Conservation (phyloP, 2,797 vertebrate genomes). For the Falco naumanni region DNA sequence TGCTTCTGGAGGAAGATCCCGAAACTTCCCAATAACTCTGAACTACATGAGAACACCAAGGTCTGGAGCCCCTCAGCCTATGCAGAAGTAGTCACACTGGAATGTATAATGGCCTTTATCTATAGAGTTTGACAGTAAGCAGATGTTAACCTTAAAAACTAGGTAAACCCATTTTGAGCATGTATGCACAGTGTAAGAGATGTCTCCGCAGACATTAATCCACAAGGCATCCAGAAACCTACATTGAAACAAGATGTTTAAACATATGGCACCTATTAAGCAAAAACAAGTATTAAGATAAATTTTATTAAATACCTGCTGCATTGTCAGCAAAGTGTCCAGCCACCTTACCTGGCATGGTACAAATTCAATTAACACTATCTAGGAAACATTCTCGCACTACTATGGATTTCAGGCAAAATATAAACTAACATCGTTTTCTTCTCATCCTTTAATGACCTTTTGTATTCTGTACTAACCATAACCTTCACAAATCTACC, state of each 20-base stretch:
- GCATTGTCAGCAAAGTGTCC: neutral
- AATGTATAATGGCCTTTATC: rapidly evolving
- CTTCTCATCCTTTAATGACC: neutral
- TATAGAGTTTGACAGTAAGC: neutral
- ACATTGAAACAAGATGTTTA: neutral
- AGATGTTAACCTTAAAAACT: neutral
- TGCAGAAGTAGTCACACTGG: neutral
- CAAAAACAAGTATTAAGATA: neutral
- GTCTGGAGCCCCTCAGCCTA: neutral
- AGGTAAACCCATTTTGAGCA: neutral
- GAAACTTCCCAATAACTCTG: neutral
- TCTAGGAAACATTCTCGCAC: neutral
- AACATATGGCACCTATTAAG: neutral
- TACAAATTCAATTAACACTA: neutral
- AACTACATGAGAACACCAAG: neutral
- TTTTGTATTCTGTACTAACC: neutral
- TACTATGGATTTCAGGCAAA: neutral
- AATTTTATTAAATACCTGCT: neutral
- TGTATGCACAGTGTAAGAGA: neutral
- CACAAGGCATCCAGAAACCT: neutral
- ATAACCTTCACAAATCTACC: neutral
- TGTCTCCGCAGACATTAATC: neutral
- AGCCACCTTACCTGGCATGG: neutral
- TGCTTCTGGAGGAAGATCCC: neutral
- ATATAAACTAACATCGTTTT: neutral